phyloP scores from a whole-genome alignment of 2,113 vertebrate genomes.

The Athene cunicularia region DNA sequence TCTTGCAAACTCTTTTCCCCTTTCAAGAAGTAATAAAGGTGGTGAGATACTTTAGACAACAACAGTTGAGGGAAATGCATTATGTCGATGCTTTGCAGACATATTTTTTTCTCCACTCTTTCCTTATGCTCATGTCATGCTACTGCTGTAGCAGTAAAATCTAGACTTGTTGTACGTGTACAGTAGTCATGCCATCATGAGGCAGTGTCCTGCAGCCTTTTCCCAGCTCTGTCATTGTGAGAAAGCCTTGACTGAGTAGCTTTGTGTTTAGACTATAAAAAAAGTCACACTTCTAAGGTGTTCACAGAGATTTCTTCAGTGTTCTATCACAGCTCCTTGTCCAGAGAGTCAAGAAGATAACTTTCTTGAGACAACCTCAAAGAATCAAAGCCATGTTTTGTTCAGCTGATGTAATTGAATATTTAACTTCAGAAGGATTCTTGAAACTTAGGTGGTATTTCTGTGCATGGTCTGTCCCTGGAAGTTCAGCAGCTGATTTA shows the following conservation, averaged over 20 bases:
- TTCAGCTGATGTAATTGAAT: background rate
- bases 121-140: background rate
- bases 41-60: background rate
- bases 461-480: background rate
- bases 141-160: background rate
- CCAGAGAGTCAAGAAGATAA: background rate
- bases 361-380: background rate
- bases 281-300: background rate
- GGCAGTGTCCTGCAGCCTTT: background rate
- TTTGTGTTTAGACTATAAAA: background rate
- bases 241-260: background rate
- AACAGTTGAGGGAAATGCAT: background rate
- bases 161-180: background rate
- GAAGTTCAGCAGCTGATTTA: background rate
- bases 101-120: background rate
- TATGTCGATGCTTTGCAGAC: rapidly evolving
- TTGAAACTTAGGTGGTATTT: background rate
- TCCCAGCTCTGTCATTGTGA: background rate
- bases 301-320: background rate
- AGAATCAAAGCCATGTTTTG: background rate
- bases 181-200: background rate
- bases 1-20: background rate
- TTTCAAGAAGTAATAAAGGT: background rate
- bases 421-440: background rate
- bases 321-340: background rate